Evolutionary conservation across 2,797 vertebrate species (phyloP).

Genomic region (Rousettus madagascariensis): DNA sequence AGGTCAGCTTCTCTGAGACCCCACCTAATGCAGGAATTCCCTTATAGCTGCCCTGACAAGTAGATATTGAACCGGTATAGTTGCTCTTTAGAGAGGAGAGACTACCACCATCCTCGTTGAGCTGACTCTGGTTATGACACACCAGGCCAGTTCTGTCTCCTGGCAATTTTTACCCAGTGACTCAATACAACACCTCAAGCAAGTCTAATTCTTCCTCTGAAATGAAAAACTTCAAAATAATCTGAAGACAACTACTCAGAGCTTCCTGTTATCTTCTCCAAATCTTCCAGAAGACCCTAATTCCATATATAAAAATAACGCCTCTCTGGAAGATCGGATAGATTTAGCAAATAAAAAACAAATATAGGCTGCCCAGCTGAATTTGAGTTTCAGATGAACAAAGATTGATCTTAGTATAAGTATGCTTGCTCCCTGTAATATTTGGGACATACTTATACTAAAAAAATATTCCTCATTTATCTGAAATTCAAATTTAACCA

Average conservation of each 20-base stretch:
- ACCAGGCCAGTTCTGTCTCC: not conserved
- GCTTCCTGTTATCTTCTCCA: not conserved
- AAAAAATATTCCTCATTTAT: slow-evolving; percentile 10
- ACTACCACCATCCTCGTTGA: not conserved
- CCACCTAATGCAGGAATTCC: not conserved
- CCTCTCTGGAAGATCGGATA: not conserved
- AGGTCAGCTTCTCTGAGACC: not conserved
- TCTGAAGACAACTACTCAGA: slow-evolving; percentile 21
- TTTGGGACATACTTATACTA: not conserved
- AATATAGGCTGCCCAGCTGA: not conserved
- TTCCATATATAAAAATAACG: slow-evolving; percentile 3
- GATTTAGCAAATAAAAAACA: slow-evolving; percentile 1
- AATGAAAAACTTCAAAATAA: slow-evolving; percentile 9
- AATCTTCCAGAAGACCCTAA: not conserved
- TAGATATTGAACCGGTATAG: not conserved
- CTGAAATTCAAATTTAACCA: not conserved
- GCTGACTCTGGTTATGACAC: not conserved
- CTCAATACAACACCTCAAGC: not conserved
- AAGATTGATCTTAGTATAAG: not conserved
- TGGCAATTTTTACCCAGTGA: slow-evolving; percentile 9
- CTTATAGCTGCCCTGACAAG: not conserved
- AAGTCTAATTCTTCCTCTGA: slow-evolving; percentile 21
- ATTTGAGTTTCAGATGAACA: not conserved
- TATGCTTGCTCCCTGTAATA: not conserved
- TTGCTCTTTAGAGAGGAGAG: not conserved